phyloP scores from a whole-genome alignment of 2,888 invertebrate species.

The Tenthredo livida region DNA sequence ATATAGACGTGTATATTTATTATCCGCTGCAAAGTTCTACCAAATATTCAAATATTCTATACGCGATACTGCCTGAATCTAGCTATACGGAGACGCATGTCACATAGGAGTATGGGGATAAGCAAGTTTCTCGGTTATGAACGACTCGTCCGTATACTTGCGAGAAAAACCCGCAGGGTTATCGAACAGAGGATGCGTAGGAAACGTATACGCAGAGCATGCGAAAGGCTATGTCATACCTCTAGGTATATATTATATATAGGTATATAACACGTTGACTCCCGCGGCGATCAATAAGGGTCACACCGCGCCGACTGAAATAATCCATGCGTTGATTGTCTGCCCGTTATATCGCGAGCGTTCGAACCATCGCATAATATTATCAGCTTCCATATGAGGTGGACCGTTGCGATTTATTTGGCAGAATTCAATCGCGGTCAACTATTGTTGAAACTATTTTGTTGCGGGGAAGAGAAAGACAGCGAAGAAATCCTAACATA shows the following conservation, averaged over 20 bases:
- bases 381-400: not conserved
- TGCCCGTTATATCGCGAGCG: not conserved
- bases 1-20: not conserved
- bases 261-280: not conserved
- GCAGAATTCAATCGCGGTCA: not conserved
- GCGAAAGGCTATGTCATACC: not conserved
- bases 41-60: not conserved
- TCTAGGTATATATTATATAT: not conserved
- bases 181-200: constrained; percentile 9
- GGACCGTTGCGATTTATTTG: not conserved
- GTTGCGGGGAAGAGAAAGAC: not conserved
- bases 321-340: constrained; percentile 38
- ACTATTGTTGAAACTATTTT: not conserved
- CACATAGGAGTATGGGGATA: not conserved
- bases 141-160: not conserved
- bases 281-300: constrained; percentile 44
- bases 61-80: not conserved
- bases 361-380: not conserved
- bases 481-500: not conserved
- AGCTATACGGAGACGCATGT: not conserved
- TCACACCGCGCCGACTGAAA: constrained; percentile 14
- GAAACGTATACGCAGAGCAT: constrained; percentile 8
- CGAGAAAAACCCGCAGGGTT: constrained; percentile 1
- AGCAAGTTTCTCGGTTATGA: not conserved
- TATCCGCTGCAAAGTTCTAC: too few species aligned